Evolutionary conservation across 2,113 vertebrate species (phyloP).

Genomic region (Sylvia atricapilla): DNA sequence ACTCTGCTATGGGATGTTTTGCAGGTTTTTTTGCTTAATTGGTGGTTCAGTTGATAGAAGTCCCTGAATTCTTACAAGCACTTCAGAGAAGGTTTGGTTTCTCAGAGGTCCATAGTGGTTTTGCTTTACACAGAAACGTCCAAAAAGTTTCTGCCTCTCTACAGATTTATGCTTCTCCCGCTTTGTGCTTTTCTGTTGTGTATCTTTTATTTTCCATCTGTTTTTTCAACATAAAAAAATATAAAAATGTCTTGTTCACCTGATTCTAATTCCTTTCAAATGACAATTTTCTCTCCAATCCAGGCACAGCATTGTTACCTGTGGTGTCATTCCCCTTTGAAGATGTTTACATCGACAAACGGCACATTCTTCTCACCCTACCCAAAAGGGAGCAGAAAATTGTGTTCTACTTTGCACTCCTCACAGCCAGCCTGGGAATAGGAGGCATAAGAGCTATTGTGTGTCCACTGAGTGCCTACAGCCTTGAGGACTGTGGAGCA

Average conservation of each 20-base stretch:
- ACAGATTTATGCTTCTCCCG: background rate
- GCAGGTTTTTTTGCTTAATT: fast-evolving
- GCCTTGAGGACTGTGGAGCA: conserved; percentile 73
- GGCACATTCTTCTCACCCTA: conserved; percentile 73
- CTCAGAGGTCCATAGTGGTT: background rate
- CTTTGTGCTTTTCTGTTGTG: background rate
- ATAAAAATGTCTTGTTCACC: background rate
- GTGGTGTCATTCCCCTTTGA: conserved; percentile 89
- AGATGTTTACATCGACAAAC: conserved; percentile 80
- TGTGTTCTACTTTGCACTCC: conserved; percentile 81
- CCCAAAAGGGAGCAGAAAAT: conserved; percentile 76
- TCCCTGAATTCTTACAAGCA: background rate
- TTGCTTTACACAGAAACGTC: background rate
- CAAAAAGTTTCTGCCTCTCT: background rate
- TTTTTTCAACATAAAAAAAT: background rate
- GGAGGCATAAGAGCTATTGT: conserved; percentile 86
- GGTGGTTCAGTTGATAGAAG: background rate
- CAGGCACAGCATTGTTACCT: conserved; percentile 86
- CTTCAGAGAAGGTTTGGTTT: background rate
- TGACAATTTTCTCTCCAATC: background rate
- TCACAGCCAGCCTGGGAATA: conserved; percentile 81
- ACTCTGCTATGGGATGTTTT: background rate
- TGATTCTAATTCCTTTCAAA: background rate
- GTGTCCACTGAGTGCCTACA: conserved; percentile 81
- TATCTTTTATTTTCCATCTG: background rate